Evolutionary conservation across 2,113 vertebrate species (phyloP).

Genomic region (Stictonetta naevosa): DNA sequence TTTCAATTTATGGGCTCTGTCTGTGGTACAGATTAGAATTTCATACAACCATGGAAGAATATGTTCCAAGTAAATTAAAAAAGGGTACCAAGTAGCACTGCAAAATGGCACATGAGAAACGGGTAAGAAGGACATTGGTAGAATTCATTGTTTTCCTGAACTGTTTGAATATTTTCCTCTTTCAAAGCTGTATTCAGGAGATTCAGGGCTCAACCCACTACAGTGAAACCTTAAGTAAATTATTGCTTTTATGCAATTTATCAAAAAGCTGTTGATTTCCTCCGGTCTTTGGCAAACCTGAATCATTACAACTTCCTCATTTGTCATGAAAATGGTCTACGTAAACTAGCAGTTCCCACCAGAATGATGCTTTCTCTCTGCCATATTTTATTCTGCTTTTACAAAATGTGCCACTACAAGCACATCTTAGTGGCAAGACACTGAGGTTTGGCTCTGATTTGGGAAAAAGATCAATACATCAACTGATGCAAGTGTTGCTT

Average conservation of each 20-base stretch:
- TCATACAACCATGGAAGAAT: neutral
- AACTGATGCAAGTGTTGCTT: neutral
- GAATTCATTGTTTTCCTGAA: neutral
- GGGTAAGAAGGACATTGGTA: neutral
- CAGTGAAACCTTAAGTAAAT: neutral
- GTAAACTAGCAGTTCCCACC: neutral
- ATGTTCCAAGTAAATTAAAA: neutral
- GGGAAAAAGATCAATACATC: constrained; percentile 1
- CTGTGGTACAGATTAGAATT: neutral
- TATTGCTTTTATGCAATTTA: neutral
- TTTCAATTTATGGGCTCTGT: neutral
- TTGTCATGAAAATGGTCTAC: neutral
- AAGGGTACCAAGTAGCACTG: neutral
- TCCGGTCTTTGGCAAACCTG: neutral
- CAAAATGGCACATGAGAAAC: neutral
- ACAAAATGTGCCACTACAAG: neutral
- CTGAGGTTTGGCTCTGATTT: neutral
- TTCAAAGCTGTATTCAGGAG: neutral
- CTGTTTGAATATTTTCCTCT: neutral
- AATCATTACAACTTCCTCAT: neutral
- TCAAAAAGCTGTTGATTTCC: neutral
- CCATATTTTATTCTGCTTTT: neutral
- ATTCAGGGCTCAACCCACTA: neutral
- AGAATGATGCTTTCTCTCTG: neutral
- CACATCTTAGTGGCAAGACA: neutral